Evolutionary conservation across 37 sponge, comb jelly and placozoan genomes (phyloP), one percentile per base, ranked within the genome.

Genomic region (Agelas oroides): DNA sequence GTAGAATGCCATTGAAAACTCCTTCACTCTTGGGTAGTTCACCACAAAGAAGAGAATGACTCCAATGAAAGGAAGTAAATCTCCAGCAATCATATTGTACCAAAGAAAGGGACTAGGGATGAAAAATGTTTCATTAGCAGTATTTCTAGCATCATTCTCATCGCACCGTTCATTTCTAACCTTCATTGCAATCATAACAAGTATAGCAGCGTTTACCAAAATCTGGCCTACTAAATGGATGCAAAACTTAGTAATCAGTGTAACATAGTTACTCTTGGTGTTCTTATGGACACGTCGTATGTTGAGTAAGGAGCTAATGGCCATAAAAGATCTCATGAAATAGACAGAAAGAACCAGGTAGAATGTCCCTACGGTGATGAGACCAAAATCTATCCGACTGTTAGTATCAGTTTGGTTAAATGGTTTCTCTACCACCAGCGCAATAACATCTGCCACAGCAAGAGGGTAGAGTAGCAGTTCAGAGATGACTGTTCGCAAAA

Each of bases 331-430:
- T 23, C 79, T 65, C 19, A 38, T 63, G 31, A 78, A 35, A 36
- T 78, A 78, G 18, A 78, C 79, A n/a, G 79, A 28, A 18, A 63
- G n/a, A 3, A 78, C 79, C 21, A 78, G 79, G 62, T 63, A 78
- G 66, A 69, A 80, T n/a, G 34, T 6, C 2, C 81, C 71, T 34
- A 80, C 21, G 70, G 38, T 54, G 70, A 70, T 35, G 8, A 53
- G 54, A 23, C 71, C 53, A 46, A 80, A 80, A 38, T 21, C 37
- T 12, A 78, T 62, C 18, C 65, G 35, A 34, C 37, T 62, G 6
- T 31, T 28, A 15, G 34, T 15, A 20, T 23, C 17, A 19, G 11
- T 30, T 12, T 13, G 1, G 8, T 58, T 21, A 63, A 35, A 70
- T 18, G 62, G 32, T 25, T 31, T 28, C 19, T 19, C 19, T 12